Evolutionary conservation across 2,888 invertebrate species (phyloP).

Genomic region (Cerceris ruficornis): DNA sequence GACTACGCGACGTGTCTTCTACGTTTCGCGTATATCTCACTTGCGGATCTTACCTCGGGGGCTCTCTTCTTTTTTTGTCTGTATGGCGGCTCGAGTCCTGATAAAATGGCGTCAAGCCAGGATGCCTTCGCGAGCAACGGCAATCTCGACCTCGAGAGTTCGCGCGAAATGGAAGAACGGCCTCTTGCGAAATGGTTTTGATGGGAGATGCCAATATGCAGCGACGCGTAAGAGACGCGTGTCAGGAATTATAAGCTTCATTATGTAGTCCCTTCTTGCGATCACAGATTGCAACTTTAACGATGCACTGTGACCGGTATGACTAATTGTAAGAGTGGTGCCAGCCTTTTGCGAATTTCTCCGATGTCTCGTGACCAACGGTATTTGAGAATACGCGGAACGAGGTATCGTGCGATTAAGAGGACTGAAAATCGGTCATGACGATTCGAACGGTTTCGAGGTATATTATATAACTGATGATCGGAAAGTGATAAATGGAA

Average conservation of each 20-base stretch:
- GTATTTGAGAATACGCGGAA: too few relatives aligned
- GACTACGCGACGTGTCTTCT: conserved; percentile 42
- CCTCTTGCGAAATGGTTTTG: conserved; percentile 2
- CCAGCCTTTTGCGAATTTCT: background rate
- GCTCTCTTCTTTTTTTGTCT: conserved; percentile 48
- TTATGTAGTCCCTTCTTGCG: background rate
- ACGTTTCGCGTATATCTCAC: conserved; percentile 55
- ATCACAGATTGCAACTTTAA: background rate
- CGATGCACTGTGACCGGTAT: background rate
- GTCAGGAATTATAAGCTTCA: background rate
- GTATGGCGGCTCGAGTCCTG: conserved; percentile 27
- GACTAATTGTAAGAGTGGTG: background rate
- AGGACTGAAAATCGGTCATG: too few relatives aligned
- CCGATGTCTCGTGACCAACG: too few relatives aligned
- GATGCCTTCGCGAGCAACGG: conserved; percentile 9
- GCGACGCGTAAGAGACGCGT: background rate
- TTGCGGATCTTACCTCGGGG: conserved; percentile 43
- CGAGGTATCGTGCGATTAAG: too few relatives aligned
- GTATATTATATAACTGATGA: too few relatives aligned
- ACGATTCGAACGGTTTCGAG: too few relatives aligned
- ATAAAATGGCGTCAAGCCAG: conserved; percentile 40
- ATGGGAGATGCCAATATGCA: background rate
- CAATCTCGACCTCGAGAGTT: conserved; percentile 28
- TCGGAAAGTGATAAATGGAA: too few relatives aligned
- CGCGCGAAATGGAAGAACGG: background rate